Percentiles rank a stretch among this genome's conserved stretches.
Evolutionary conservation across 2,113 vertebrate species (phyloP).

Genomic region (Malurus alboscapulatus): DNA sequence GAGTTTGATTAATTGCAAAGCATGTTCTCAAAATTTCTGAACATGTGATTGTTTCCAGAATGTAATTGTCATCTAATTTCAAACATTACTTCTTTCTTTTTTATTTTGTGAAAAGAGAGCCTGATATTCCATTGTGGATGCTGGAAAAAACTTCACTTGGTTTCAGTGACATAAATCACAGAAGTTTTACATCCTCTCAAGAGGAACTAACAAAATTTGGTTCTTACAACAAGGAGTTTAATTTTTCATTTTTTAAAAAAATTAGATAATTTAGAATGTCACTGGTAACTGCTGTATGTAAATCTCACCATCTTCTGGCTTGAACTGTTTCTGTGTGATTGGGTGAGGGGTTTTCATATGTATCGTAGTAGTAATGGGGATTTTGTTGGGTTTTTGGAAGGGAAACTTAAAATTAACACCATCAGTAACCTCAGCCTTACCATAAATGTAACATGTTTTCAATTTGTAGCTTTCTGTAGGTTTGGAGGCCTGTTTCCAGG

Average conservation of each 20-base stretch:
- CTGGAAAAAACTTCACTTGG: neutral
- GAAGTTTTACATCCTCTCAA: neutral
- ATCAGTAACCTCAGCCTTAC: neutral
- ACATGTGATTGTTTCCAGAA: neutral
- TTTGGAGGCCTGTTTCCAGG: neutral
- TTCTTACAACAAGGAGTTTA: neutral
- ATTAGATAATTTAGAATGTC: neutral
- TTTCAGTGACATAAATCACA: neutral
- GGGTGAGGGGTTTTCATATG: neutral
- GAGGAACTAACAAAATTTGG: neutral
- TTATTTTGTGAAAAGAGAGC: neutral
- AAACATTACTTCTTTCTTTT: neutral
- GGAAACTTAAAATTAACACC: neutral
- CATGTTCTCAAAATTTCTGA: neutral
- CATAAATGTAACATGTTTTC: neutral
- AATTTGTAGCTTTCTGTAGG: neutral
- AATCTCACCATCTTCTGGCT: neutral
- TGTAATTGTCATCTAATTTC: neutral
- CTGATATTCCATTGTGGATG: neutral
- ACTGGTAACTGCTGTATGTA: neutral
- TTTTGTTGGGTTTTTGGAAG: neutral
- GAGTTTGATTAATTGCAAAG: neutral
- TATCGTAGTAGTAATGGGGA: neutral
- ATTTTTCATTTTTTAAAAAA: neutral
- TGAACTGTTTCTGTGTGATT: neutral